phyloP scores from a whole-genome alignment of 2,113 vertebrate genomes.

The Raja brachyura region DNA sequence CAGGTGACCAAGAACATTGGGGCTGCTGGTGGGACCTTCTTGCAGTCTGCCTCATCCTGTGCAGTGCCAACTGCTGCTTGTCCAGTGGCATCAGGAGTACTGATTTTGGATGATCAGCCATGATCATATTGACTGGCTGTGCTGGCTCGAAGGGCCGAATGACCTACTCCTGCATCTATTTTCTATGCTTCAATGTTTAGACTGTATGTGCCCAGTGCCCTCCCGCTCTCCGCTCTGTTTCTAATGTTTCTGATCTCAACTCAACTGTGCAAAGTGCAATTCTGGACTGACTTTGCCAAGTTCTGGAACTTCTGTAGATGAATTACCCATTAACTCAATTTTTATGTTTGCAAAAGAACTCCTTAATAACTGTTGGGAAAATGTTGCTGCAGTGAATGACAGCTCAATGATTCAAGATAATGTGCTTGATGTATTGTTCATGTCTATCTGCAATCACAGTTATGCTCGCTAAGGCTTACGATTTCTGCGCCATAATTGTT shows the following conservation, averaged over 20 bases:
- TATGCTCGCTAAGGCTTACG: neutral
- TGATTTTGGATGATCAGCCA: too few relatives aligned
- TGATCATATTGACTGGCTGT: too few relatives aligned
- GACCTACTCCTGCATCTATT: too few relatives aligned
- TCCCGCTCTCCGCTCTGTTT: neutral
- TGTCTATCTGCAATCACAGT: neutral
- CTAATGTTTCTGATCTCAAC: neutral
- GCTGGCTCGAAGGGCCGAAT: too few relatives aligned
- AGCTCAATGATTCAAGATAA: slow-evolving; percentile 8
- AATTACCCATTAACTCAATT: slow-evolving; percentile 1
- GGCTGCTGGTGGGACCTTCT: neutral
- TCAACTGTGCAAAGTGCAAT: neutral
- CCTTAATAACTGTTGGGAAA: neutral
- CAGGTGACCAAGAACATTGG: neutral
- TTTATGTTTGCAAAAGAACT: neutral
- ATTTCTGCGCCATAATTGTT: slow-evolving; percentile 1
- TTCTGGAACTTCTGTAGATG: neutral
- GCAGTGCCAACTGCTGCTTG: neutral
- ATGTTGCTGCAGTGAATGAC: neutral
- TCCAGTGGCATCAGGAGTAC: neutral
- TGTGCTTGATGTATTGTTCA: slow-evolving; percentile 3
- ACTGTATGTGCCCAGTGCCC: neutral
- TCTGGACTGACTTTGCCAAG: neutral
- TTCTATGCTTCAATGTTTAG: too few relatives aligned
- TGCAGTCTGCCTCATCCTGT: neutral